Percentiles rank a stretch among this genome's conserved stretches.
phyloP scores from a whole-genome alignment of 2,113 vertebrate species.

The Vidua chalybeata region DNA sequence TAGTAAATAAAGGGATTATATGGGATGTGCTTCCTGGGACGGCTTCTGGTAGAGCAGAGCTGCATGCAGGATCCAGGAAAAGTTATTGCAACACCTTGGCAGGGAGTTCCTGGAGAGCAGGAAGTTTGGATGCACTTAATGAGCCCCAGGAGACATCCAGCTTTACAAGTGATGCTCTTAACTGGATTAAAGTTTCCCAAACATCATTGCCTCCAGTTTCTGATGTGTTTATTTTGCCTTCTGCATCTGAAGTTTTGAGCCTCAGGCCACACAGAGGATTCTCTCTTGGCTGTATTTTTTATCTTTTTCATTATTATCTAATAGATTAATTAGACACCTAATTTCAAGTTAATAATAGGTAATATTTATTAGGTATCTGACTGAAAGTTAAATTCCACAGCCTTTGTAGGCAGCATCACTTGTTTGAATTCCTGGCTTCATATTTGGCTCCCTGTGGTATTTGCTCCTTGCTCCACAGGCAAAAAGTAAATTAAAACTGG shows the following conservation, averaged over 20 bases:
- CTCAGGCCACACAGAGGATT: not conserved
- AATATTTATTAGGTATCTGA: not conserved
- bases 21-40: not conserved
- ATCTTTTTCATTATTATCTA: not conserved
- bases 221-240: not conserved
- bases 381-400: not conserved
- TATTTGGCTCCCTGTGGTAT: not conserved
- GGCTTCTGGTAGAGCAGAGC: not conserved
- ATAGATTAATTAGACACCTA: not conserved
- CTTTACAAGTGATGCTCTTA: not conserved
- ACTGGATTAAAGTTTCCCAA: not conserved
- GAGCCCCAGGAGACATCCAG: not conserved
- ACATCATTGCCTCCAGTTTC: not conserved
- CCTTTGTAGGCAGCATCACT: not conserved
- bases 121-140: not conserved
- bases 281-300: rapidly evolving
- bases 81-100: not conserved
- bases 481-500: not conserved
- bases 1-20: not conserved
- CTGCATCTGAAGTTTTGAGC: not conserved
- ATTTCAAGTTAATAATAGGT: not conserved
- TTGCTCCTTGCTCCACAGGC: not conserved
- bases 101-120: not conserved
- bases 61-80: rapidly evolving
- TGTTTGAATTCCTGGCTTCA: not conserved